phyloP scores from a whole-genome alignment of 2,888 invertebrate species.

The Glyphotaelius pellucidus region DNA sequence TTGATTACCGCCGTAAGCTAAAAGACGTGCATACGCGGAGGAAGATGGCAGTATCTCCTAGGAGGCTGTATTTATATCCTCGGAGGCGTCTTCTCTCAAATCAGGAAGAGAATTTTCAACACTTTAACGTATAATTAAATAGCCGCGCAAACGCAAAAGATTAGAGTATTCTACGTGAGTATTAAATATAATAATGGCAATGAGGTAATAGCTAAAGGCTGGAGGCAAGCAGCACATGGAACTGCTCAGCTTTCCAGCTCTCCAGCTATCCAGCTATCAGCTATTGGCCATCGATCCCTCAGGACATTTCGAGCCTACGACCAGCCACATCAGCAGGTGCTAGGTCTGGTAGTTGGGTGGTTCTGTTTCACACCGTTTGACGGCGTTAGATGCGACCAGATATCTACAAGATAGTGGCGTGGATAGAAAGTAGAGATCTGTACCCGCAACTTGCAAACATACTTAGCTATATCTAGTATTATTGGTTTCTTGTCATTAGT shows the following conservation, averaged over 20 bases:
- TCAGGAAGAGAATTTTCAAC: constrained; percentile 46
- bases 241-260: background rate
- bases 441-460: background rate
- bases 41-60: background rate
- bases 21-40: background rate
- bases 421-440: background rate
- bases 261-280: background rate
- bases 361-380: background rate
- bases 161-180: constrained; percentile 15
- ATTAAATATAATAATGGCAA: constrained; percentile 41
- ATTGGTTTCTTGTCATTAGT: background rate
- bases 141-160: constrained; percentile 2
- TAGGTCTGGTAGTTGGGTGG: background rate
- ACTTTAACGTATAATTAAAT: constrained; percentile 44
- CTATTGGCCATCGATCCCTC: background rate
- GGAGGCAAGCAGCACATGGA: background rate
- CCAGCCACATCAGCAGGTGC: background rate
- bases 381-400: background rate
- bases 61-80: constrained; percentile 1
- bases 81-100: background rate
- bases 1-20: background rate
- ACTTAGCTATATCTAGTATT: background rate
- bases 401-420: background rate
- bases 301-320: background rate
- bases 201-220: constrained; percentile 11